Base-by-base conservation (phyloP, 2,113 vertebrate species). In the Campylomormyrus tamandua region DNA sequence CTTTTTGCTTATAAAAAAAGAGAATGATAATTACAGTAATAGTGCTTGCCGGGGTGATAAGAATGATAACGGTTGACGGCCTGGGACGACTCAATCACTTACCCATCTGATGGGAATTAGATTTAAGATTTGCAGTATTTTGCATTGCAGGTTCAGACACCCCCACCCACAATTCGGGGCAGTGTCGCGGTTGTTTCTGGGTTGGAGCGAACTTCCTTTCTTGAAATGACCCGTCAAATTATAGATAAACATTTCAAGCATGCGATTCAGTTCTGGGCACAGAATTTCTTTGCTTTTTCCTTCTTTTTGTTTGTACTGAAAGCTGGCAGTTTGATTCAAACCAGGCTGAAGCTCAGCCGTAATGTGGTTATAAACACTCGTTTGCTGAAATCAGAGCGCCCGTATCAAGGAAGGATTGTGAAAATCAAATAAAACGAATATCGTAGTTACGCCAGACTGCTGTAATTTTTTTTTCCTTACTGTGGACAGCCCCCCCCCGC, bases 401-500 rank as follows among this genome's bases (percentile, higher is more conserved):
- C 10, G 3, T 53, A 53, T 87, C 50, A 9, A 35, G n/a, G 27
- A 87, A 53, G 85, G 49, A 24, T 53, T 39, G 49, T 31, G 50
- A 87, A 87, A 87, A 87, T 87, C 85, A 56, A 87, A 56, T 87
- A 52, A 52, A 52, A 52, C 0, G 50, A 52, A 52, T 52, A 52
- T 52, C 3, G 3, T 52, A 52, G 50, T 3, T 52, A 52, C 50
- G 50, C 50, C 50, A 52, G 13, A 52, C 50, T 92, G 58, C 90
- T 91, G 88, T 90, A 80, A 89, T 90, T 93, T 91, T 90, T 90
- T 83, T 93, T 95, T 95, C 6, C 27, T 21, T 58, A 21, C 27
- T 35, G 21, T 53, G 46, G 95, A 94, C 92, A 92, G 91, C 92
- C 74, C 7, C 31, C 92, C 91, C 91, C 90, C n/a, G n/a, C n/a